A percentile compares a stretch with the other conserved stretches of the same genome.
Evolutionary conservation across 2,113 vertebrate genomes (phyloP).

Genomic region (Sclerurus mexicanus): DNA sequence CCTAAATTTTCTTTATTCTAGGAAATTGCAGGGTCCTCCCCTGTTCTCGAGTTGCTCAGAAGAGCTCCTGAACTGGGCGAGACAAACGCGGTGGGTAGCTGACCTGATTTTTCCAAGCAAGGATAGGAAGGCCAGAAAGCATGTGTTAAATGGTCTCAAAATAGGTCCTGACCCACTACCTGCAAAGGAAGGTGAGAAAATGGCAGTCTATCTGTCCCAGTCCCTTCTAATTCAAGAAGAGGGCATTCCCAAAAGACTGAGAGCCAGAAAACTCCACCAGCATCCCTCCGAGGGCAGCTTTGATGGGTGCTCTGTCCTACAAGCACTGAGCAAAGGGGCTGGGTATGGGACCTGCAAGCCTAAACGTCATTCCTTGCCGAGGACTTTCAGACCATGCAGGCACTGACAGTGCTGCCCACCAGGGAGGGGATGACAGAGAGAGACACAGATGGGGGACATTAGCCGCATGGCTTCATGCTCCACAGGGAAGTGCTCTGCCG

Average conservation of each 20-base stretch:
- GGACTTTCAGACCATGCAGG: background rate
- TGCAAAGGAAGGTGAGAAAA: background rate
- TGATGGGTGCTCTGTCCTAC: background rate
- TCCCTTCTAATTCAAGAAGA: background rate
- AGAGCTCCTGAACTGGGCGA: background rate
- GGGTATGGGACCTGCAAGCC: background rate
- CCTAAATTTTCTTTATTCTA: background rate
- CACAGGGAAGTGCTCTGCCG: background rate
- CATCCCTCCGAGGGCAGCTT: rapidly evolving
- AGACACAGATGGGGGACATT: conserved; percentile 44
- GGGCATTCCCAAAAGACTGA: background rate
- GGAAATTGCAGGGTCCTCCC: background rate
- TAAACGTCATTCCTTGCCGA: rapidly evolving
- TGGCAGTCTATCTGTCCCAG: background rate
- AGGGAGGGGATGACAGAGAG: background rate
- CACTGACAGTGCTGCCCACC: background rate
- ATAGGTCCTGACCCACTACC: background rate
- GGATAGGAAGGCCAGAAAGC: background rate
- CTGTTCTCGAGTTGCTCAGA: background rate
- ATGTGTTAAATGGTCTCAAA: background rate
- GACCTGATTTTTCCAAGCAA: background rate
- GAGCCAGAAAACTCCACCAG: background rate
- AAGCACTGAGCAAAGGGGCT: background rate
- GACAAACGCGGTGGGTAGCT: background rate
- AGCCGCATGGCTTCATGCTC: conserved; percentile 7